phyloP scores from a whole-genome alignment of 1,140 invertebrate species.

The Mamestra configurata region DNA sequence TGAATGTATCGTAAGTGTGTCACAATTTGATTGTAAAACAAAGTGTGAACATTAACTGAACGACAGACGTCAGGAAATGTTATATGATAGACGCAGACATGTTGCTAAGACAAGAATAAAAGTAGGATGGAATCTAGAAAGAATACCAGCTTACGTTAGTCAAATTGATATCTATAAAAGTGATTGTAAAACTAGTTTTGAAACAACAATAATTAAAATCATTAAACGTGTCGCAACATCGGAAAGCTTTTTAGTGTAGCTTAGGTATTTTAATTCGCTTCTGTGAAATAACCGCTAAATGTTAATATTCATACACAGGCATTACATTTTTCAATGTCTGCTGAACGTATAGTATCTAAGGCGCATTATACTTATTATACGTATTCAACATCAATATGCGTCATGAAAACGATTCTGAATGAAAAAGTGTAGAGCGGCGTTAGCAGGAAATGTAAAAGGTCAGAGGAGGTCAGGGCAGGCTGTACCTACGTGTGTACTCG shows the following conservation, averaged over 20 bases:
- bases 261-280: neutral
- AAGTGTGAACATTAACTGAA: slow-evolving; percentile 9
- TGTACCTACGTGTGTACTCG: slow-evolving; percentile 17
- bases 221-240: slow-evolving; percentile 20
- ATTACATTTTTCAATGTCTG: neutral
- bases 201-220: slow-evolving; percentile 31
- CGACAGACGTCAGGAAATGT: too few species aligned
- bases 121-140: slow-evolving; percentile 16
- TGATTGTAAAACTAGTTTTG: slow-evolving; percentile 38
- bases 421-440: slow-evolving; percentile 52
- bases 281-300: slow-evolving; percentile 7
- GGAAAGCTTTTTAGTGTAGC: slow-evolving; percentile 21
- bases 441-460: slow-evolving; percentile 47
- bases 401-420: slow-evolving; percentile 28
- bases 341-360: neutral
- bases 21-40: neutral
- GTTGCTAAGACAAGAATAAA: slow-evolving; percentile 2
- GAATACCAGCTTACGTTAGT: slow-evolving; percentile 10
- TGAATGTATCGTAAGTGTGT: slow-evolving; percentile 10
- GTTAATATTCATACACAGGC: neutral
- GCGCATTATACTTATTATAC: neutral
- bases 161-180: slow-evolving; percentile 14
- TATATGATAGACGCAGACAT: too few species aligned
- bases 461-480: slow-evolving; percentile 51
- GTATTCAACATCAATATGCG: neutral